Evolutionary conservation across 2,888 invertebrate genomes (phyloP).

Genomic region (Ophioninae sp.): DNA sequence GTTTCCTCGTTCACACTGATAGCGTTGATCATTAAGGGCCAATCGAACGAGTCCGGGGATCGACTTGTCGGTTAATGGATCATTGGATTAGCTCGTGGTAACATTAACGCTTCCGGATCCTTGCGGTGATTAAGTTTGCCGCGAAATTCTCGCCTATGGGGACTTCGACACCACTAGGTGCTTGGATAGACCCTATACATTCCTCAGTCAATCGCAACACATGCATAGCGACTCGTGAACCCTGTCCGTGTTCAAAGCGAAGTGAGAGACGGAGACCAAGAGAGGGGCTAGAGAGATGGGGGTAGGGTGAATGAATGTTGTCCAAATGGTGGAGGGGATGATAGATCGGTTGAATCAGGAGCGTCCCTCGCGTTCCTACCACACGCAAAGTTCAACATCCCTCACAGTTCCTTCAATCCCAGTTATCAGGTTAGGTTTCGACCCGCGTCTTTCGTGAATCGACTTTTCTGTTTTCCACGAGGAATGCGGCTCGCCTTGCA

Average conservation of each 20-base stretch:
- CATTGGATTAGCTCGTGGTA: neutral
- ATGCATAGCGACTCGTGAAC: slow-evolving; percentile 44
- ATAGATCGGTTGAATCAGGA: slow-evolving; percentile 42
- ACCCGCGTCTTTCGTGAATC: slow-evolving; percentile 39
- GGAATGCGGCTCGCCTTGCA: slow-evolving; percentile 18
- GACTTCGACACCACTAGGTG: slow-evolving; percentile 43
- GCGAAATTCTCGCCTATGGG: slow-evolving; percentile 40
- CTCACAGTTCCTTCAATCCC: slow-evolving; percentile 30
- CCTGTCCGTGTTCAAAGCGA: neutral
- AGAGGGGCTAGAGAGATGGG: no score
- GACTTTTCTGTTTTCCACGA: slow-evolving; percentile 37
- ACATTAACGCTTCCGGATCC: slow-evolving; percentile 16
- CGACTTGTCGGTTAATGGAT: neutral
- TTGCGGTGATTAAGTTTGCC: slow-evolving; percentile 19
- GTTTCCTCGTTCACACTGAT: slow-evolving; percentile 59
- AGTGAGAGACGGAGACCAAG: neutral
- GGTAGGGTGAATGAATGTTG: neutral
- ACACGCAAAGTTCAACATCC: slow-evolving; percentile 41
- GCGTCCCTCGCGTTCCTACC: slow-evolving; percentile 28
- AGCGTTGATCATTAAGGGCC: neutral
- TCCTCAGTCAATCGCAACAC: slow-evolving; percentile 49
- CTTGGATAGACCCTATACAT: slow-evolving; percentile 33
- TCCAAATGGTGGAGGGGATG: slow-evolving; percentile 36
- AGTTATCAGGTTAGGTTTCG: slow-evolving; percentile 46
- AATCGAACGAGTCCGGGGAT: neutral